These are phyloP conservation scores for Dasypus novemcinctus DNA, from an alignment of 2,113 vertebrate species.

Conservation along the genomic window DNA sequence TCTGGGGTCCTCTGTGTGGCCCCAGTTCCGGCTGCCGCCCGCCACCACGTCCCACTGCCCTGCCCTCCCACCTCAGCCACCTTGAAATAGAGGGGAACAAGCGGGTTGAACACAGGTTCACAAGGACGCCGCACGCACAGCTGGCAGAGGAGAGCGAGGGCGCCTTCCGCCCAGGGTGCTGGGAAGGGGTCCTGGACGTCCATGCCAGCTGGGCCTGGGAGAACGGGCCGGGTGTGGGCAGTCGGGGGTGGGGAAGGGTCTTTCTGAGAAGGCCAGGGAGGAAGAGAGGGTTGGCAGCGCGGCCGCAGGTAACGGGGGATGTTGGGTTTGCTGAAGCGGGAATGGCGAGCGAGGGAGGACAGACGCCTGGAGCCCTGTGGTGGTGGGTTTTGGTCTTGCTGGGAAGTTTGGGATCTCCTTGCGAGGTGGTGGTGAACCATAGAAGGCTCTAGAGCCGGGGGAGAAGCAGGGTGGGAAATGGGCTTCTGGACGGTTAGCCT, in stretches of 20 bases:
- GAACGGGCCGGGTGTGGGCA: not conserved
- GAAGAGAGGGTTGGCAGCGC: not conserved
- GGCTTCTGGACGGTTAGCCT: not conserved
- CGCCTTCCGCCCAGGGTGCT: not conserved
- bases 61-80: not conserved
- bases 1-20: fast-evolving
- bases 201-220: no score
- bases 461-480: not conserved
- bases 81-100: not conserved
- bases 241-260: not conserved
- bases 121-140: not conserved
- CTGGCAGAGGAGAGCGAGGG: not conserved
- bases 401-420: not conserved
- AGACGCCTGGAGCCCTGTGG: not conserved
- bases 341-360: not conserved
- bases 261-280: not conserved
- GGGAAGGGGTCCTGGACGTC: no score
- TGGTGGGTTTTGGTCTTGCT: not conserved
- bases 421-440: not conserved
- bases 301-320: fast-evolving
- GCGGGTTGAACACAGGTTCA: not conserved
- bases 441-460: not conserved
- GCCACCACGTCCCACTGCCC: not conserved
- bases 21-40: not conserved
- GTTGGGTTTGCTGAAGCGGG: not conserved